Evolutionary conservation across 2,888 invertebrate genomes (phyloP), one percentile per base, ranked within the genome.

Genomic region (Micoletzkya japonica): DNA sequence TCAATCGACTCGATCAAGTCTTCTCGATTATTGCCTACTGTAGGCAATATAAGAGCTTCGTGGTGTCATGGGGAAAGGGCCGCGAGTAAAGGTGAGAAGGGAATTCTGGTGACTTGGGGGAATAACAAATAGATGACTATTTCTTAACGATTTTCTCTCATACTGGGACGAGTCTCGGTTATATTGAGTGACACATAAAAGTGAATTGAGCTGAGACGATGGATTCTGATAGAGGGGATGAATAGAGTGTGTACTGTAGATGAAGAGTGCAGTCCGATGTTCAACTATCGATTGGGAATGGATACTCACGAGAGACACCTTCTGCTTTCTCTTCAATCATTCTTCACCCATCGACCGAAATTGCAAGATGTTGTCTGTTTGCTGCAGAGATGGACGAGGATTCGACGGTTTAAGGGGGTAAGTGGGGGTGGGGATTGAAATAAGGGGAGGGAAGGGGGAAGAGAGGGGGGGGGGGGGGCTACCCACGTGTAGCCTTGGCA

Each of bases 321-420:
- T 36, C 54, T 37, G 14, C 52, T 54, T 4, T 66, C 54, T 36
- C 30, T 66, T 28, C 52, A 66, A 36, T 54, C 52, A 26, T 37
- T n/a, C 36, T 54, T 66, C 3, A 17, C 54, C 20, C 64, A 66
- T 28, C 32, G 37, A 54, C 64, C 64, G 10, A 66, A 66, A n/a
- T 54, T 66, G 20, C 64, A 66, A 54, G 64, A 66, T 66, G 64
- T 54, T 20, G 24, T 66, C 4, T 26, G 24, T 6, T 37, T 66
- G 4, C 26, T 66, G 10, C 64, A 66, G 54, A 66, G 26, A 66
- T 66, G 64, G 64, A 54, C 54, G 26, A 66, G 32, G 20, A 66
- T 37, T 6, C 34, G 64, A n/a, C 34, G 64, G 54, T 26, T 66
- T 30, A 7, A 6, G 14, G 57, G 57, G n/a, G 57, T 57, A 10